Evolutionary conservation across 2,888 invertebrate genomes (phyloP), one percentile per base, ranked within the genome.

Genomic region (Meghimatium bilineatum): DNA sequence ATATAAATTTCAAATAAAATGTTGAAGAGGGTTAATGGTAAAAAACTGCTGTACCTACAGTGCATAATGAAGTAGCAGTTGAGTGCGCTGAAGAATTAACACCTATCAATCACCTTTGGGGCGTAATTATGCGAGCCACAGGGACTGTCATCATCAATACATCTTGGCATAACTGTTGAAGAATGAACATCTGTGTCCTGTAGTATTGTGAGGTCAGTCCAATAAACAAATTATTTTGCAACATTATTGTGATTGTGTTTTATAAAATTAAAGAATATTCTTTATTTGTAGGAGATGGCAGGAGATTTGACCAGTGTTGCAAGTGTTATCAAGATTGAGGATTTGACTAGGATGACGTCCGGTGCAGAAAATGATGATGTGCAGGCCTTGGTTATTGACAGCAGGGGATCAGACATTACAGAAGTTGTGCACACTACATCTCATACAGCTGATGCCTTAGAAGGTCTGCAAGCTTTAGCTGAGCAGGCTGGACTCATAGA

Each of bases 401-500:
- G 29, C 32, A 14, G 76, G 17, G 80, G 38, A 26, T n/a, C 79
- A 56, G 44, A 67, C 71, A 72, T 82, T 36, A 56, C 60, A 38
- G 75, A 67, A 14, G 38, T 69, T 29, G 78, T 80, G 26, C 56
- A 67, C 63, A 60, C 74, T 5, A 32, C 82, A 38, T 23, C 56
- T 17, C 91, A 92, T 56, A 90, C 92, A 20, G 91, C 90, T 1
- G 91, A 92, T 38, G 92, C 92, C 6, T 90, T 92, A 10, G 90
- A 92, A 82, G 92, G 92, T 20, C 87, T 92, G 32, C 92, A 92
- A 86, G 92, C 92, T 3, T 85, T 92, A 36, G 91, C 92, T 10
- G 90, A 90, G 79, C 90, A 91, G 78, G 88, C 89, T 23, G 89
- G 90, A 26, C 87, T 90, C 14, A 80, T 85, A 63, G 84, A 85